These are phyloP conservation scores for Oxytorus armatus DNA, from an alignment of 2,888 invertebrate genomes.

Conservation along the genomic window DNA sequence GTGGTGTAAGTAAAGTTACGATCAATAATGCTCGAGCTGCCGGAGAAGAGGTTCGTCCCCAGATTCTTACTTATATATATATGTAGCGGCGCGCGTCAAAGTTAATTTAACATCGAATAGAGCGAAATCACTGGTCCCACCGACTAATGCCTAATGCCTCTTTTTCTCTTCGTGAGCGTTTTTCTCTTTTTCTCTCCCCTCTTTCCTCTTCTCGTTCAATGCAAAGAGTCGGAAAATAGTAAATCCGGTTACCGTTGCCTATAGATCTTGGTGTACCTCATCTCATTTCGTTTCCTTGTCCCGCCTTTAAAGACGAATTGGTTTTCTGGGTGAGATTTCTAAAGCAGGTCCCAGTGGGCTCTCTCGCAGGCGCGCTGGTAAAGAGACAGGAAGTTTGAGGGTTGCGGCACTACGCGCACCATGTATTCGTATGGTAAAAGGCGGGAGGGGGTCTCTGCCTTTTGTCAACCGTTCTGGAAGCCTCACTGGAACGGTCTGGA, in stretches of 20 bases:
- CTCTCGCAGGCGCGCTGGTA: background rate
- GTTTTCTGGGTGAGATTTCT: constrained; percentile 79
- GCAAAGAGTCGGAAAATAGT: constrained; percentile 56
- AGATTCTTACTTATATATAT: constrained; percentile 1
- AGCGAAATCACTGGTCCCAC: constrained; percentile 64
- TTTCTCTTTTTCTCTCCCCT: background rate
- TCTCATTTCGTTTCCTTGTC: constrained; percentile 39
- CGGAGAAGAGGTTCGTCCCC: constrained; percentile 8
- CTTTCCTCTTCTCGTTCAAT: constrained; percentile 37
- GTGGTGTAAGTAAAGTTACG: constrained; percentile 24
- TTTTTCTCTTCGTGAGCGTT: background rate
- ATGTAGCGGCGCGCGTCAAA: constrained; percentile 68
- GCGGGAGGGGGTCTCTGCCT: constrained; percentile 38
- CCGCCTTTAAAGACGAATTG: constrained; percentile 80
- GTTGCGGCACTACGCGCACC: constrained; percentile 47
- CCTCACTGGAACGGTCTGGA: background rate
- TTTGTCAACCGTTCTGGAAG: constrained; percentile 61
- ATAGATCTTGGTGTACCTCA: constrained; percentile 19
- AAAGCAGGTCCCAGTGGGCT: constrained; percentile 77
- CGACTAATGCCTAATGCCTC: constrained; percentile 57
- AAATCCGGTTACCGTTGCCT: constrained; percentile 80
- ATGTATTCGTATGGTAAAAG: background rate
- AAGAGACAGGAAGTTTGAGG: constrained; percentile 71
- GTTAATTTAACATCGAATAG: constrained; percentile 80
- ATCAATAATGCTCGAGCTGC: constrained; percentile 49